A percentile compares a stretch with the other conserved stretches of the same genome.
These are phyloP conservation scores for Phrynocephalus vlangalii DNA, from an alignment of 2,797 vertebrate species.

Conservation along the genomic window DNA sequence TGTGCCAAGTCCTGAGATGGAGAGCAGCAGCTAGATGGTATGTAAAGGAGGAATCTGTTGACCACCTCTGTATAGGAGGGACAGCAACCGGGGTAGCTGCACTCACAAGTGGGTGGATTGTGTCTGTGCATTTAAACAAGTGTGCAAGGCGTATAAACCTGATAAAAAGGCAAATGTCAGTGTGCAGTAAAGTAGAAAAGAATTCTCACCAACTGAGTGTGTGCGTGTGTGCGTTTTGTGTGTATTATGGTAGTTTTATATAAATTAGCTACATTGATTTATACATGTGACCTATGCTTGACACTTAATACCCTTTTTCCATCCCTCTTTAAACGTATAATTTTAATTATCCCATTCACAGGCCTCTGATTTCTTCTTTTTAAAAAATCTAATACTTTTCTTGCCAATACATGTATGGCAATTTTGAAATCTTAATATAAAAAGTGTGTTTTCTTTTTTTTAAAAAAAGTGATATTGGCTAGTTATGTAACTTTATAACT, in stretches of 20 bases:
- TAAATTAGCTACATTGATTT: constrained; percentile 80
- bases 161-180: constrained; percentile 59
- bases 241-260: constrained; percentile 75
- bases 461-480: constrained; percentile 88
- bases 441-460: constrained; percentile 82
- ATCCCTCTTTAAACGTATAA: constrained; percentile 73
- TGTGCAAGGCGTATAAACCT: constrained; percentile 38
- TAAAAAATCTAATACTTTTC: constrained; percentile 73
- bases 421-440: constrained; percentile 80
- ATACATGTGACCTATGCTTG: constrained; percentile 77
- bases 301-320: constrained; percentile 70
- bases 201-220: constrained; percentile 55
- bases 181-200: constrained; percentile 60
- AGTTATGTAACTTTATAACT: constrained; percentile 88
- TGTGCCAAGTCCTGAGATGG: too few relatives aligned
- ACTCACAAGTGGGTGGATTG: neutral
- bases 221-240: constrained; percentile 46
- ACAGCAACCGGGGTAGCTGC: constrained; percentile 36
- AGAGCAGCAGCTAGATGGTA: too few relatives aligned
- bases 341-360: constrained; percentile 67
- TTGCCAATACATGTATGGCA: constrained; percentile 80
- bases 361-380: constrained; percentile 62
- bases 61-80: neutral
- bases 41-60: neutral
- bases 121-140: constrained; percentile 13